Evolutionary conservation across 2,113 vertebrate genomes (phyloP).

Genomic region (Calidris pugnax): DNA sequence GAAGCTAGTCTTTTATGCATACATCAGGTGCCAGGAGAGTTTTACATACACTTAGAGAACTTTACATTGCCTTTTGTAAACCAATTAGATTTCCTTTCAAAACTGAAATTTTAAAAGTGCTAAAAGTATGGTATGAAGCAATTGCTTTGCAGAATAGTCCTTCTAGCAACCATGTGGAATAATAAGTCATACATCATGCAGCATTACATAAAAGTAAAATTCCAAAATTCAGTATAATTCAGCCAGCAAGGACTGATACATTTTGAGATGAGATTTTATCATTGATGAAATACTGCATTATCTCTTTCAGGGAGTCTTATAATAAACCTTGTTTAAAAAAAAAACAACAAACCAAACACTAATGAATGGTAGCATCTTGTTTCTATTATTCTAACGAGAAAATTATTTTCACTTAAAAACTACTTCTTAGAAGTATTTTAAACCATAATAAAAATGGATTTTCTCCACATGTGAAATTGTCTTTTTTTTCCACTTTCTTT

Average conservation of each 20-base stretch:
- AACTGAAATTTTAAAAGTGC: neutral
- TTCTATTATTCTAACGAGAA: neutral
- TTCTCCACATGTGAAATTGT: neutral
- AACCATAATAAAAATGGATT: neutral
- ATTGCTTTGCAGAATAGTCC: neutral
- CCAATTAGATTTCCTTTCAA: conserved; percentile 1
- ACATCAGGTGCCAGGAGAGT: neutral
- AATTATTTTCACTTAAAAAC: neutral
- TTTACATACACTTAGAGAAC: neutral
- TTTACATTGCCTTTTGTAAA: conserved; percentile 12
- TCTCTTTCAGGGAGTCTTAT: neutral
- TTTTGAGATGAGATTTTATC: neutral
- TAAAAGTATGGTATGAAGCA: neutral
- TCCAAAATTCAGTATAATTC: neutral
- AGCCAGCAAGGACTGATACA: neutral
- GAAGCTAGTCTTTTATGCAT: neutral
- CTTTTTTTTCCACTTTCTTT: neutral
- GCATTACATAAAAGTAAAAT: neutral
- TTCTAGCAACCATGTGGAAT: neutral
- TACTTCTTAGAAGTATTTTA: neutral
- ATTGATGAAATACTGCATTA: neutral
- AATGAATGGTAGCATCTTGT: neutral
- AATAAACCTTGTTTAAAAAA: neutral
- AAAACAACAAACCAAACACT: neutral
- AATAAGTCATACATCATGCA: neutral